Base-by-base conservation (phyloP, 2,113 vertebrate genomes). In the Numida meleagris region DNA sequence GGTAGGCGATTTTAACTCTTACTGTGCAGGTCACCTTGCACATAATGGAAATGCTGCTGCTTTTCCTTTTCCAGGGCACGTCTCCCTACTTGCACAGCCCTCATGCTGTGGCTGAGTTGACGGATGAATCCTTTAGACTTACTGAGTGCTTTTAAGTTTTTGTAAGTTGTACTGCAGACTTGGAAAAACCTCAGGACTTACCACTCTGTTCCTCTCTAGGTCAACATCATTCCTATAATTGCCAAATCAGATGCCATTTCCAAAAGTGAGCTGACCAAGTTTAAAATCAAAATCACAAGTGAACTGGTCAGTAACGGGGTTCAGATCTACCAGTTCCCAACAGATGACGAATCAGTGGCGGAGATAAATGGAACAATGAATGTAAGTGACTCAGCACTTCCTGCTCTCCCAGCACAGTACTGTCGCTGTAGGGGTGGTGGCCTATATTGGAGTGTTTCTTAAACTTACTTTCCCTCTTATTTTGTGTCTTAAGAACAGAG, bases 351-450 rank as follows among this genome's bases (percentile, higher is more conserved):
- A 89, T 99, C 99, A 0, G 99, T 99, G 96, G 98, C 99, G 0
- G 99, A 99, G 97, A 99, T 99, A 97, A 99, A 99, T 46, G 99
- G 99, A 78, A 99, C 98, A 40, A 99, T 99, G 99, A 99, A 99
- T 3, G 99, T 99, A 98, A 99, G 99, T 96, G 21, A 80, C 45
- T 53, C 0, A 0, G 9, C 38, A 2, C 55, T 83, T 94, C 68
- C 36, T 88, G 27, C 59, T 86, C 50, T 83, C 27, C 17, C 29
- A 63, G 59, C 81, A 15, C 67, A 83, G 33, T 10, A 10, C 50
- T 90, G 40, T 88, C n/a, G 36, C 3, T 27, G 1, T 34, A 53
- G n/a, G 29, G 14, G 1, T 58, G 72, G 55, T 67, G 45, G 25
- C 38, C 62, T 6, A 2, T 86, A 13, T 5, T 25, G 40, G n/a